Percentiles rank a stretch among this genome's conserved stretches.
These are phyloP conservation scores for Serripes groenlandicus DNA, from an alignment of 2,888 invertebrate species.

Conservation along the genomic window DNA sequence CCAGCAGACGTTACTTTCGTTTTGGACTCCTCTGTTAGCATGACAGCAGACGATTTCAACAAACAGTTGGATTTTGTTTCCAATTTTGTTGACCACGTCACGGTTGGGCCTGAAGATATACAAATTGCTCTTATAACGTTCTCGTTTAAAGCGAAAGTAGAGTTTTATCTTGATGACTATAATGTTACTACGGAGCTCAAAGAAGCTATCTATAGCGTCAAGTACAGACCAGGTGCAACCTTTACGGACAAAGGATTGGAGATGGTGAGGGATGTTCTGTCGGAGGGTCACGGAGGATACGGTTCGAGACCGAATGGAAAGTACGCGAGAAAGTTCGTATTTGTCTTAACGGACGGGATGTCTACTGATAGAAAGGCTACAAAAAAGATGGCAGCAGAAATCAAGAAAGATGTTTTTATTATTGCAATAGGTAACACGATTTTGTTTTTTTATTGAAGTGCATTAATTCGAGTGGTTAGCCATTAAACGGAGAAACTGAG, in stretches of 20 bases:
- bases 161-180: constrained; percentile 34
- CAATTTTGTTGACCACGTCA: too few species aligned
- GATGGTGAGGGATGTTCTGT: constrained; percentile 4
- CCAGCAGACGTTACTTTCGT: too few species aligned
- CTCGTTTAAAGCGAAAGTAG: constrained; percentile 26
- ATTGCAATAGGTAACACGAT: constrained; percentile 42
- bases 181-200: constrained; percentile 10
- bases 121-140: constrained; percentile 45
- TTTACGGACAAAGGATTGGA: constrained; percentile 34
- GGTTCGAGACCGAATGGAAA: constrained; percentile 24
- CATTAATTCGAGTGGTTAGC: too few species aligned
- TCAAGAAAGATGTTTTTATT: constrained; percentile 20
- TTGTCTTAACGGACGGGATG: constrained; percentile 42
- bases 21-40: constrained; percentile 45
- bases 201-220: constrained; percentile 29
- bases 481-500: too few species aligned
- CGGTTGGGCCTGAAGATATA: constrained; percentile 27
- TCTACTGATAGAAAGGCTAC: constrained; percentile 26
- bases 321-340: constrained; percentile 20
- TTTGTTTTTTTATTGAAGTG: too few species aligned
- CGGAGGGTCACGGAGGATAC: too few species aligned
- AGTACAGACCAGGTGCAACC: constrained; percentile 33
- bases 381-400: neutral
- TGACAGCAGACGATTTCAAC: constrained; percentile 34
- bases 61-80: constrained; percentile 39